Conservation (phyloP, 1,140 invertebrate genomes). For the Lamellibrachia luymesi region DNA sequence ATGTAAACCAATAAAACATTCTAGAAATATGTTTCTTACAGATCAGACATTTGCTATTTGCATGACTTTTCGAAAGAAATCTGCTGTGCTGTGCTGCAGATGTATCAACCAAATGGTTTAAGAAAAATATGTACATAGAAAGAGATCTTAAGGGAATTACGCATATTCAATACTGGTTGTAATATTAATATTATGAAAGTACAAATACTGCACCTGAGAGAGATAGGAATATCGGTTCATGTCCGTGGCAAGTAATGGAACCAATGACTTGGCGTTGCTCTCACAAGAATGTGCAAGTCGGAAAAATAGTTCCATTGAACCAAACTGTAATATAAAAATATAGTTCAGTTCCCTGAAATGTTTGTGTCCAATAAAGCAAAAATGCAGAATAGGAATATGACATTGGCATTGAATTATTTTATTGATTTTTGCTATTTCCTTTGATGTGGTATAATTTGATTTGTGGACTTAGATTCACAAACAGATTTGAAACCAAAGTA, state of each 20-base stretch:
- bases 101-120: too few relatives aligned
- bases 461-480: too few relatives aligned
- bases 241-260: constrained; percentile 47
- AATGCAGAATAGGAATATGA: background rate
- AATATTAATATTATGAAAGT: background rate
- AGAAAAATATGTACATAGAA: too few relatives aligned
- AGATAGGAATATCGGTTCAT: constrained; percentile 40
- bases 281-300: constrained; percentile 49
- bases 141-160: too few relatives aligned
- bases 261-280: constrained; percentile 30
- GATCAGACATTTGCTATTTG: too few relatives aligned
- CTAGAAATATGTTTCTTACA: background rate
- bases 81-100: too few relatives aligned
- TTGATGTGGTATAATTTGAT: background rate
- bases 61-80: too few relatives aligned
- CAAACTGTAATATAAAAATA: constrained; percentile 37
- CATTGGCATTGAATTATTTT: background rate
- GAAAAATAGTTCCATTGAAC: constrained; percentile 48
- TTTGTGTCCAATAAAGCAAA: background rate
- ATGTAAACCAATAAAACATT: background rate
- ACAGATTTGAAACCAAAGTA: too few relatives aligned
- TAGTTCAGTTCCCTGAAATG: background rate
- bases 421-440: background rate
- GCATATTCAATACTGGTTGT: too few relatives aligned
- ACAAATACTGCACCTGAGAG: constrained; percentile 35